Base-by-base conservation (phyloP, 2,113 vertebrate species). In the Dermatemys mawii region DNA sequence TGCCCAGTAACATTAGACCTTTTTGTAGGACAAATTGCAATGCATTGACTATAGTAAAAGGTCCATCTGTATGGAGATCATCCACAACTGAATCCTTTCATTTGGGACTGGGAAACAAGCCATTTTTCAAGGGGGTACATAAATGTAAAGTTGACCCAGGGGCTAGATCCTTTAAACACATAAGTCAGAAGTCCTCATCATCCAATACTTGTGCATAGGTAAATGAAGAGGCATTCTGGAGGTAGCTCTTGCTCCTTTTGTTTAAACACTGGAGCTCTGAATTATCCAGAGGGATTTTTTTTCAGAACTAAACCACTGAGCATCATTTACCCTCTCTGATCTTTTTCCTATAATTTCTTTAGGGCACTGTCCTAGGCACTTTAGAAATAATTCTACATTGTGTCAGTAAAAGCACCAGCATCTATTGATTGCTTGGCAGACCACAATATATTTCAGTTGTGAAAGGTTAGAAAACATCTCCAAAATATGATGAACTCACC, bases 401-500 rank as follows among this genome's bases (percentile, higher is more conserved):
- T 51, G 5, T 54, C 73, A 83, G 22, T 17, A 16, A 50, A 79
- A 22, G 0, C 84, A 87, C 1, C 0, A 3, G 13, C 27, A 55
- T 55, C 22, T 86, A 41, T 13, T 46, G n/a, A 80, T 81, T 16
- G 48, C 50, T 50, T 2, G 17, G 70, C 8, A 87, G 54, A 29
- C 87, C 46, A 78, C 73, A 51, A 76, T 50, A n/a, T 0, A 86
- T 17, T 85, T 51, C 44, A 90, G 50, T 70, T 38, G 21, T 4
- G 11, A 90, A 16, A 93, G 82, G 60, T 82, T 86, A 46, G 0
- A 0, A 89, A 95, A 84, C 35, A 88, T 81, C 82, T 81, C 88
- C 26, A 32, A 0, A 80, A 94, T 87, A 75, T 49, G 53, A 49
- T 2, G 84, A 63, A 99, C 99, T 99, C 98, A 99, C 99, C 94